Evolutionary conservation across 2,888 invertebrate genomes (phyloP), one percentile per base, ranked within the genome.

Genomic region (Drosophila pegasa): DNA sequence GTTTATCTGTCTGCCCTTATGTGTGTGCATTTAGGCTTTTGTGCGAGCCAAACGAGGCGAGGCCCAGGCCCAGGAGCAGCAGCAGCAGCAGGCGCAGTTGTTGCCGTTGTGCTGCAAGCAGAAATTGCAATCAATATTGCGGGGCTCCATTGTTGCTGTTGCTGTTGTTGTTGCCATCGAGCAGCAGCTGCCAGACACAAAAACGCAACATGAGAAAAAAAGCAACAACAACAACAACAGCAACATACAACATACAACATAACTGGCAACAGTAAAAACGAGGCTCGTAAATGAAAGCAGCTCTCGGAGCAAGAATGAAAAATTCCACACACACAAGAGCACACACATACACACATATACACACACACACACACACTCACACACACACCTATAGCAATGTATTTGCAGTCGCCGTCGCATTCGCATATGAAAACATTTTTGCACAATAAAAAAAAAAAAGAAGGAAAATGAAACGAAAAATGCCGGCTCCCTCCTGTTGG

Each of bases 121-220:
- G 80, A 79, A 90, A 88, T 89, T 88, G 90, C 90, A 87, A 90
- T 89, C 88, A 89, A 88, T 88, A 90, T 86, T 87, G 78, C 41
- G 62, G 82, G 16, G 16, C 60, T 59, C 59, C 73, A 65, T 70
- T 71, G 74, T 74, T 64, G 68, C 66, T 69, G 72, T 22, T 38
- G 50, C 9, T 65, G 58, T 48, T 70, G 69, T 54, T 65, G 69
- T 51, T 58, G 66, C 50, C 41, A 69, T 70, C 66, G 75, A 84
- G 85, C 85, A 84, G 85, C 85, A 87, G 79, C 87, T 88, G 87
- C 89, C 86, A 86, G 87, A 80, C 88, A 76, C 72, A 78, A 80
- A 80, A 78, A 77, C 78, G 65, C 75, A 71, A 76, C 63, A 62
- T 67, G 65, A 62, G 54, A 40, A 29, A 61, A 48, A 45, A 63